Evolutionary conservation across 2,797 vertebrate species (phyloP).

Genomic region (Silurus aristotelis): DNA sequence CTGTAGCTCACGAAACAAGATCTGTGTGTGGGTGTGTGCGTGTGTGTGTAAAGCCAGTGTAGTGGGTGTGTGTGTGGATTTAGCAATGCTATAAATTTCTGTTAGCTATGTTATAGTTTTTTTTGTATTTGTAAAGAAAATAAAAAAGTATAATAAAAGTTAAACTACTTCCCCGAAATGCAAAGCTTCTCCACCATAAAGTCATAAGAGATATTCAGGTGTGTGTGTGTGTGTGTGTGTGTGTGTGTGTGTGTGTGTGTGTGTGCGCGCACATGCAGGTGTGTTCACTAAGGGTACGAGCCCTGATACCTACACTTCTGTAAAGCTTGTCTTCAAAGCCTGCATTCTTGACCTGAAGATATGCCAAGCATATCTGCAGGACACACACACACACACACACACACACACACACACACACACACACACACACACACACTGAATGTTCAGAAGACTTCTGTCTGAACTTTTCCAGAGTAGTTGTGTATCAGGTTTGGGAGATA

Average conservation of each 20-base stretch:
- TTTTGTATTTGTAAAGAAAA: no score
- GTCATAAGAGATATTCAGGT: no score
- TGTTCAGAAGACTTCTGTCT: background rate
- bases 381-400: slow-evolving; percentile 11
- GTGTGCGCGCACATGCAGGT: background rate
- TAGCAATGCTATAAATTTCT: no score
- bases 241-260: background rate
- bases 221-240: background rate
- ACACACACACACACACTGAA: background rate
- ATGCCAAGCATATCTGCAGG: slow-evolving; percentile 36
- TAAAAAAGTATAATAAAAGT: no score
- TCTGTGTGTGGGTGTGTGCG: no score
- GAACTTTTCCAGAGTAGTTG: background rate
- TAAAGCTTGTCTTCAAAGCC: slow-evolving; percentile 36
- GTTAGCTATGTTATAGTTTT: no score
- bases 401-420: background rate
- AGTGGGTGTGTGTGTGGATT: no score
- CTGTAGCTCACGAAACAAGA: background rate
- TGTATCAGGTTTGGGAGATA: background rate
- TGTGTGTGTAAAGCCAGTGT: no score
- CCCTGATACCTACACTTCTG: slow-evolving; percentile 14
- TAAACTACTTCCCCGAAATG: no score
- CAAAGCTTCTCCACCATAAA: no score
- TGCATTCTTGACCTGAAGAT: slow-evolving; percentile 24
- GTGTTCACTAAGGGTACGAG: slow-evolving; percentile 7